phyloP scores from a whole-genome alignment of 2,113 vertebrate species.

The Phalacrocorax brasilianus region DNA sequence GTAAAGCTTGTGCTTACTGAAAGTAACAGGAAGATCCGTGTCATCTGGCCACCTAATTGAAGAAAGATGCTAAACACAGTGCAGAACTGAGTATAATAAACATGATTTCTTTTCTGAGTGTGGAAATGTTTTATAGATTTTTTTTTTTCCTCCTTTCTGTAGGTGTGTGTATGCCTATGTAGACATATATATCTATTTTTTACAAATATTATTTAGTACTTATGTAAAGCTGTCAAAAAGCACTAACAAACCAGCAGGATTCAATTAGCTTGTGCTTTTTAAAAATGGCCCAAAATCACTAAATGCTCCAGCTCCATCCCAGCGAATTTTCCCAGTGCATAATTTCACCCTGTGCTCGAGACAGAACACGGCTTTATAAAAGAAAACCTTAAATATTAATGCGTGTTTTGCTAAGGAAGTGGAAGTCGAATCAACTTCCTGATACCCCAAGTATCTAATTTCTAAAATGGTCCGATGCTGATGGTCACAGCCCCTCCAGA shows the following conservation, averaged over 20 bases:
- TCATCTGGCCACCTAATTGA: slow-evolving; percentile 59
- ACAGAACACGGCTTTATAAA: slow-evolving; percentile 78
- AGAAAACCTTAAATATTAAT: slow-evolving; percentile 83
- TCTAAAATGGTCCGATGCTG: slow-evolving; percentile 76
- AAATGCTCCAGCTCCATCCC: slow-evolving; percentile 57
- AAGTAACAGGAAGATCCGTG: slow-evolving; percentile 48
- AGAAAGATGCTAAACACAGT: slow-evolving; percentile 65
- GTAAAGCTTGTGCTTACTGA: slow-evolving; percentile 41
- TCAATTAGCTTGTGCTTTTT: slow-evolving; percentile 50
- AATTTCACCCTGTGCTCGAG: slow-evolving; percentile 68
- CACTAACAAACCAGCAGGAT: slow-evolving; percentile 65
- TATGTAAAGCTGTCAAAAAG: slow-evolving; percentile 59
- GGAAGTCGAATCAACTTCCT: slow-evolving; percentile 90
- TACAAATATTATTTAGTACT: slow-evolving; percentile 57
- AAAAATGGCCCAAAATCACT: slow-evolving; percentile 41
- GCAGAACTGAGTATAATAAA: background rate
- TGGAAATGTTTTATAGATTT: slow-evolving; percentile 51
- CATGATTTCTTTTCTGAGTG: slow-evolving; percentile 42
- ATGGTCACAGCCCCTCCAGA: slow-evolving; percentile 77
- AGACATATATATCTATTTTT: slow-evolving; percentile 31
- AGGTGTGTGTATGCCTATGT: background rate
- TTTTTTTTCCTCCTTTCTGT: slow-evolving; percentile 22
- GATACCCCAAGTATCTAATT: slow-evolving; percentile 86
- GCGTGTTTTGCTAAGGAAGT: slow-evolving; percentile 88
- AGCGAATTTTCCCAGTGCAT: slow-evolving; percentile 63